These are phyloP conservation scores for Pristionchus arcanus DNA, from an alignment of 2,888 invertebrate species.

Conservation along the genomic window DNA sequence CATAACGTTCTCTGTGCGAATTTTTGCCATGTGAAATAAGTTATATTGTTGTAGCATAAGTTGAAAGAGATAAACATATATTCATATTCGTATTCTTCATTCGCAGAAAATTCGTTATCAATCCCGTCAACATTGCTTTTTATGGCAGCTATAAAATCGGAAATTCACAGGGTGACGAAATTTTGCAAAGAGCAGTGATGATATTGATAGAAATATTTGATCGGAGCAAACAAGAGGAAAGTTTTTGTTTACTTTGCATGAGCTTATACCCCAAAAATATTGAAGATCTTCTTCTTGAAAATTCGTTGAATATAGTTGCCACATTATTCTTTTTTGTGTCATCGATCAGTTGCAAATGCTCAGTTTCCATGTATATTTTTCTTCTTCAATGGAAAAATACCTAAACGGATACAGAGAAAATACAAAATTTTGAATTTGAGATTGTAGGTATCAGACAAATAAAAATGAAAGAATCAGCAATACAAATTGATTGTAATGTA, in stretches of 20 bases:
- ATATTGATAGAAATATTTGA: constrained; percentile 1
- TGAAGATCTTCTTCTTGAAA: too few species aligned
- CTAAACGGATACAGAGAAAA: too few species aligned
- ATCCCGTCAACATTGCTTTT: background rate
- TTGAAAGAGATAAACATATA: constrained; percentile 36
- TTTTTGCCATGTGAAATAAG: constrained; percentile 41
- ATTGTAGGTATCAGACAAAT: too few species aligned
- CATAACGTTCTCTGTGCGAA: background rate
- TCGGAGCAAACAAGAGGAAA: background rate
- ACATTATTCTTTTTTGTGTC: too few species aligned
- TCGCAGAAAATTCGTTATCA: background rate
- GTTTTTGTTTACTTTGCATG: background rate
- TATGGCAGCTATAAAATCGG: background rate
- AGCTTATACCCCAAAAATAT: background rate
- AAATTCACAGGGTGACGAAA: background rate
- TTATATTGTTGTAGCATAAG: background rate
- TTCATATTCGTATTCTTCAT: background rate
- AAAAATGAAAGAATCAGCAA: too few species aligned
- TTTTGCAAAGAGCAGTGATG: too few species aligned
- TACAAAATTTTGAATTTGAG: too few species aligned
- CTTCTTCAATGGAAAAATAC: too few species aligned
- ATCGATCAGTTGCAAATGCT: too few species aligned
- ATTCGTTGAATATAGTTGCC: too few species aligned
- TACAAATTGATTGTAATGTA: too few species aligned
- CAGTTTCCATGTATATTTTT: too few species aligned